phyloP scores from a whole-genome alignment of 2,888 invertebrate genomes.

The Gerris lacustris region DNA sequence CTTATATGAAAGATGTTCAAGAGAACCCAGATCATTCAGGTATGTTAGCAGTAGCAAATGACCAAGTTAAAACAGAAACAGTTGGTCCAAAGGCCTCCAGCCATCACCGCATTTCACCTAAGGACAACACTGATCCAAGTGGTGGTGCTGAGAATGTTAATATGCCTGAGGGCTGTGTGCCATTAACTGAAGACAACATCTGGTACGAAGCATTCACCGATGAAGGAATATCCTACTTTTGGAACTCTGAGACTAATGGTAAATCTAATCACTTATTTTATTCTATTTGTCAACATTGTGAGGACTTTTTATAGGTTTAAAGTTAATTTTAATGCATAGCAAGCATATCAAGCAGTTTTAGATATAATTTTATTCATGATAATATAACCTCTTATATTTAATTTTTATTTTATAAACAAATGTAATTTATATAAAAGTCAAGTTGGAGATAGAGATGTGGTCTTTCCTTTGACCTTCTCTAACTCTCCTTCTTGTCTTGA shows the following conservation, averaged over 20 bases:
- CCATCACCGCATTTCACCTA: conserved; percentile 14
- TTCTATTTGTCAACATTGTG: no score
- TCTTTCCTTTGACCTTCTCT: no score
- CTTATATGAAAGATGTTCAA: conserved; percentile 74
- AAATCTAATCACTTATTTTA: conserved; percentile 24
- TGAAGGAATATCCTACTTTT: conserved; percentile 63
- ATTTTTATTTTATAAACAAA: no score
- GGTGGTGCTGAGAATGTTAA: not conserved
- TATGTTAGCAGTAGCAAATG: conserved; percentile 27
- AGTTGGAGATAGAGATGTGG: no score
- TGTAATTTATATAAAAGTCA: no score
- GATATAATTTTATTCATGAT: no score
- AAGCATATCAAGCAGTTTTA: no score
- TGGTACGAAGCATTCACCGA: conserved; percentile 72
- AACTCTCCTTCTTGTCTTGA: no score
- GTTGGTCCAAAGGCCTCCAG: conserved; percentile 27
- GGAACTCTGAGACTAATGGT: conserved; percentile 76
- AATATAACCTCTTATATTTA: no score
- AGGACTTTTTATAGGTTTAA: no score
- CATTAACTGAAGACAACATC: conserved; percentile 35
- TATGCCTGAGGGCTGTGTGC: not conserved
- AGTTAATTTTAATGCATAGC: no score
- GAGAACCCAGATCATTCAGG: conserved; percentile 52
- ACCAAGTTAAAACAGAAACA: conserved; percentile 28
- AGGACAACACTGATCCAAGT: not conserved